phyloP scores from a whole-genome alignment of 2,797 vertebrate species.

The Chromis chromis region DNA sequence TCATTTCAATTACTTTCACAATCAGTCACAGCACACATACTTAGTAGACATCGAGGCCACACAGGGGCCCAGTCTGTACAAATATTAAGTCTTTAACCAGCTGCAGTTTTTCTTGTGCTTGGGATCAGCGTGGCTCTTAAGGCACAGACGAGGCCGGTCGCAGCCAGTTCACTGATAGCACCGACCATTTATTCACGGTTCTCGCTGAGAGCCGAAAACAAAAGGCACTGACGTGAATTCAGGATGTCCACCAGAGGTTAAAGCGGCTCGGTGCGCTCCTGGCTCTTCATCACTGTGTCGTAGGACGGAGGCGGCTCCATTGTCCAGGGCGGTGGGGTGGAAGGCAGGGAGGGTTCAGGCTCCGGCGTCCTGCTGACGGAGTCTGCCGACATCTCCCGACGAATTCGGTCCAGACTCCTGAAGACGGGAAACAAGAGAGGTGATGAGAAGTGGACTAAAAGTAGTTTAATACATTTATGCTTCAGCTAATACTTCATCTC shows the following conservation, averaged over 20 bases:
- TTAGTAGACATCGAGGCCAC: slow-evolving; percentile 15
- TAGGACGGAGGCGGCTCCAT: slow-evolving; percentile 84
- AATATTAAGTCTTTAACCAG: slow-evolving; percentile 26
- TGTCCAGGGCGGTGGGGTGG: slow-evolving; percentile 82
- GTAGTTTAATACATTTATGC: background rate
- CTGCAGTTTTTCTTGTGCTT: slow-evolving; percentile 28
- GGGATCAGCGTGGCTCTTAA: slow-evolving; percentile 26
- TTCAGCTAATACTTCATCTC: background rate
- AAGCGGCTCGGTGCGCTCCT: slow-evolving; percentile 66
- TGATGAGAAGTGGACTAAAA: background rate
- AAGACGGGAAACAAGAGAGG: background rate
- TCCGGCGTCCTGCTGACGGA: slow-evolving; percentile 59
- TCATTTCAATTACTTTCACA: slow-evolving; percentile 28
- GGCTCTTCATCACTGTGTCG: slow-evolving; percentile 87
- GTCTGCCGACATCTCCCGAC: slow-evolving; percentile 83
- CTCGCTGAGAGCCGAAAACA: background rate
- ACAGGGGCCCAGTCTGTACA: slow-evolving; percentile 1
- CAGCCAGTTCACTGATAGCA: slow-evolving; percentile 19
- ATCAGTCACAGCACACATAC: slow-evolving; percentile 31
- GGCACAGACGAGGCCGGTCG: slow-evolving; percentile 31
- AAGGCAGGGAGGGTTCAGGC: slow-evolving; percentile 71
- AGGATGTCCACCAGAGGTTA: slow-evolving; percentile 37
- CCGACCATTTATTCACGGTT: slow-evolving; percentile 6
- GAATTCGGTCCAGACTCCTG: slow-evolving; percentile 86
- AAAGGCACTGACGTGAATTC: slow-evolving; percentile 46